phyloP scores from a whole-genome alignment of 2,113 vertebrate genomes.

The Nesogale talazaci region DNA sequence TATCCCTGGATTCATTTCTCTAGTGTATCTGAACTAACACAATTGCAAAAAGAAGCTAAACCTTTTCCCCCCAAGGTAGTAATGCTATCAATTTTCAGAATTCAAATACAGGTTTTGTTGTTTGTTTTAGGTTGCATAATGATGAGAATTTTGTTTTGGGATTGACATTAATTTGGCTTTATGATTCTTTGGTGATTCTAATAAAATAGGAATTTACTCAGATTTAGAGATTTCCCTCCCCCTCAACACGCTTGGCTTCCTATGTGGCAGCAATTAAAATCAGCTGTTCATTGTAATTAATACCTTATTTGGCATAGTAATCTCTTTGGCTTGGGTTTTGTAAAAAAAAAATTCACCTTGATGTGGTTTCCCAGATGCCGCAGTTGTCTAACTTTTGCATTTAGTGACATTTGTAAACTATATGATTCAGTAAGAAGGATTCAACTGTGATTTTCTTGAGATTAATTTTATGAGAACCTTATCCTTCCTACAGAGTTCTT shows the following conservation, averaged over 20 bases:
- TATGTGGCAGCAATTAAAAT: conserved; percentile 81
- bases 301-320: conserved; percentile 68
- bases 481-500: neutral
- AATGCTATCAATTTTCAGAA: neutral
- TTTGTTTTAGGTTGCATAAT: conserved; percentile 70
- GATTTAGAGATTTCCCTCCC: conserved; percentile 62
- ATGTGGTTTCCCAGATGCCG: conserved; percentile 69
- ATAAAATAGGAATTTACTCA: conserved; percentile 76
- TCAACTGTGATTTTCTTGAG: conserved; percentile 1
- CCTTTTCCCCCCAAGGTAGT: neutral
- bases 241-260: conserved; percentile 53
- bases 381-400: conserved; percentile 64
- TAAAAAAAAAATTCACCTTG: conserved; percentile 43
- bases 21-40: too few relatives aligned
- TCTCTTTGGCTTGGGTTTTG: conserved; percentile 58
- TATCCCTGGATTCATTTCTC: too few relatives aligned
- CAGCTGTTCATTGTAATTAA: conserved; percentile 75
- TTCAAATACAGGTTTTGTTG: conserved; percentile 21
- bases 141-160: conserved; percentile 70
- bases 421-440: neutral
- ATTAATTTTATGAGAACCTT: neutral
- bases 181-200: conserved; percentile 71
- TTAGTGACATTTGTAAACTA: conserved; percentile 58
- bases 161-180: conserved; percentile 75
- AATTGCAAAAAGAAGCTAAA: neutral